Conservation (phyloP, 2,113 vertebrate genomes). For the Agelaius phoeniceus region DNA sequence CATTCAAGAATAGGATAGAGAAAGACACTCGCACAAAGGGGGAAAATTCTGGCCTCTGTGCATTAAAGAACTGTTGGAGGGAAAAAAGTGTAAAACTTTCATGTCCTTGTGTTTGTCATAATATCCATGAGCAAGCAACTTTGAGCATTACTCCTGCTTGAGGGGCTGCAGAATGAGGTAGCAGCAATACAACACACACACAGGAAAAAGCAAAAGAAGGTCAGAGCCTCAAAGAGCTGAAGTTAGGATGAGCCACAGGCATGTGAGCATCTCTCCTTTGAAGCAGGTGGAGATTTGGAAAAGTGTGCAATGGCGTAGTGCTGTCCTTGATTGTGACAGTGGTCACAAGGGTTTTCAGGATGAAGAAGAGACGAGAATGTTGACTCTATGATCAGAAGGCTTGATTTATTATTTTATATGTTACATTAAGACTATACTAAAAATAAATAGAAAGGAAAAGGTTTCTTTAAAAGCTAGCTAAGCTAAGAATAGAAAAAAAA, state of each 20-base stretch:
- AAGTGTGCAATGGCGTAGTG: background rate
- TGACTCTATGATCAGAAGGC: too few species aligned
- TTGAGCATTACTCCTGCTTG: background rate
- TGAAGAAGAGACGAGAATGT: too few species aligned
- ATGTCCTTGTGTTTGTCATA: background rate
- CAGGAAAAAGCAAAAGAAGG: background rate
- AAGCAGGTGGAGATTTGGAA: background rate
- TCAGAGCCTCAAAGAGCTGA: background rate
- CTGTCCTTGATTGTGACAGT: background rate
- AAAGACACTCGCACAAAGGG: background rate
- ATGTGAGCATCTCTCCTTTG: background rate
- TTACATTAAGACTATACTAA: too few species aligned
- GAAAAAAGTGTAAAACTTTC: background rate
- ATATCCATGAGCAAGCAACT: background rate
- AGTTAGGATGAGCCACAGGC: background rate
- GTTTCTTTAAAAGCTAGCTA: too few species aligned
- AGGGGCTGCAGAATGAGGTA: background rate
- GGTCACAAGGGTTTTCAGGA: too few species aligned
- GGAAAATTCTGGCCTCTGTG: rapidly evolving
- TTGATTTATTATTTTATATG: too few species aligned
- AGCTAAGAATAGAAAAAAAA: too few species aligned
- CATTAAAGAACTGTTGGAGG: background rate
- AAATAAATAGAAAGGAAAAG: too few species aligned
- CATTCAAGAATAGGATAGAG: background rate
- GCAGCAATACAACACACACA: background rate